Evolutionary conservation across 2,888 invertebrate genomes (phyloP).

Genomic region (Tholera decimalis): DNA sequence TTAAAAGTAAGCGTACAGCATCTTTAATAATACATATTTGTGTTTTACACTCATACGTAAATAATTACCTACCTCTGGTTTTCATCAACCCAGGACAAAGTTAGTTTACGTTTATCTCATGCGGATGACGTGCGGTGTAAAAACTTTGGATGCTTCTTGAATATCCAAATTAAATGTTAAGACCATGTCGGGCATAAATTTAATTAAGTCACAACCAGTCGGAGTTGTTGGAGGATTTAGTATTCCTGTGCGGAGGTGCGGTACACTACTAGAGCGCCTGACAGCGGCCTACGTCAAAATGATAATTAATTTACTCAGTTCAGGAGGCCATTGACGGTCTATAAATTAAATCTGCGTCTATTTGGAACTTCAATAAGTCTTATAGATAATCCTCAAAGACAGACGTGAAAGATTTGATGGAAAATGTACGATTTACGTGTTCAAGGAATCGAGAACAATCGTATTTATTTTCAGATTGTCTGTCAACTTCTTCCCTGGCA

Average conservation of each 20-base stretch:
- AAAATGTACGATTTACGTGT: conserved; percentile 12
- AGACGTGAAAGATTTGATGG: conserved; percentile 25
- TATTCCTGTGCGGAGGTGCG: conserved; percentile 58
- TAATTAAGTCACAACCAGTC: conserved; percentile 55
- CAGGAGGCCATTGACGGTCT: conserved; percentile 56
- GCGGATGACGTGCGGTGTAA: conserved; percentile 35
- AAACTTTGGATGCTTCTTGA: conserved; percentile 45
- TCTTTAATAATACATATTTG: neutral
- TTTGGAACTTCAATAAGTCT: conserved; percentile 47
- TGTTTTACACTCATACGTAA: conserved; percentile 5
- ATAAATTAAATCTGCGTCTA: conserved; percentile 62
- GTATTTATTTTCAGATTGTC: conserved; percentile 26
- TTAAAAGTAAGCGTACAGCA: neutral
- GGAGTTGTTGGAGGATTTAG: conserved; percentile 51
- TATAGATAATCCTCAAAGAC: conserved; percentile 51
- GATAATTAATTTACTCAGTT: conserved; percentile 65
- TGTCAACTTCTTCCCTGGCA: conserved; percentile 21
- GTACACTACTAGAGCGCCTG: conserved; percentile 54
- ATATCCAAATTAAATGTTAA: conserved; percentile 59
- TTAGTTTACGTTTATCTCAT: conserved; percentile 38
- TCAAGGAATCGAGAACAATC: conserved; percentile 27
- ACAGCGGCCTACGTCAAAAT: conserved; percentile 66
- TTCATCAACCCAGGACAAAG: conserved; percentile 33
- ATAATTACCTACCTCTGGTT: conserved; percentile 7
- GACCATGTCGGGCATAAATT: conserved; percentile 51